These are phyloP conservation scores for Diplodus puntazzo DNA, from an alignment of 2,797 vertebrate species.

Conservation along the genomic window DNA sequence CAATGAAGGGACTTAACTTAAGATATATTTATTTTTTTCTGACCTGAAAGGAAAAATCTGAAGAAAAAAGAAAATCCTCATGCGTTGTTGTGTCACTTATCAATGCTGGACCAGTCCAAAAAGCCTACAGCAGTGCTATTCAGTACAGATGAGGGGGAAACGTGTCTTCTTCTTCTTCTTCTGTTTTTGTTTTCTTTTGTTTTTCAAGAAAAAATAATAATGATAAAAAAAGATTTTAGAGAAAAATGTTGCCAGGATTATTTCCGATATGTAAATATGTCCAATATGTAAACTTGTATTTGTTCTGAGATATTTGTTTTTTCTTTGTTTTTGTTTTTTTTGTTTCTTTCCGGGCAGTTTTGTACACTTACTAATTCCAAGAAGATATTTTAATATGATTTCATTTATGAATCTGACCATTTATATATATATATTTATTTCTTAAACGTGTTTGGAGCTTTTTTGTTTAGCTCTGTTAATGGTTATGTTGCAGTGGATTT, in stretches of 20 bases:
- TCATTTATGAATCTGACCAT: slow-evolving; percentile 94
- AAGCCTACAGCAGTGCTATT: slow-evolving; percentile 83
- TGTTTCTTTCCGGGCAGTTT: slow-evolving; percentile 92
- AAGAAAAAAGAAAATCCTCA: slow-evolving; percentile 58
- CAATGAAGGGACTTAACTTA: slow-evolving; percentile 76
- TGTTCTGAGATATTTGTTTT: slow-evolving; percentile 87
- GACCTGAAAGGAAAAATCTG: slow-evolving; percentile 76
- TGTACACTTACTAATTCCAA: slow-evolving; percentile 96
- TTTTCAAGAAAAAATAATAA: slow-evolving; percentile 64
- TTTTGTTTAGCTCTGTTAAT: slow-evolving; percentile 88
- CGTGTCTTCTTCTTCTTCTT: background rate
- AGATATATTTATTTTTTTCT: slow-evolving; percentile 82
- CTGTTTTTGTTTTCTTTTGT: slow-evolving; percentile 58
- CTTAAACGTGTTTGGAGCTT: slow-evolving; percentile 93
- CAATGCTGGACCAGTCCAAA: slow-evolving; percentile 79
- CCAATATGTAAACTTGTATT: slow-evolving; percentile 96
- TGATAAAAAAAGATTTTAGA: slow-evolving; percentile 86
- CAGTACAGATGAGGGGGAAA: slow-evolving; percentile 80
- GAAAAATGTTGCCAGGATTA: slow-evolving; percentile 90
- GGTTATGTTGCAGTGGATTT: slow-evolving; percentile 89
- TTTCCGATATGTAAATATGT: slow-evolving; percentile 96
- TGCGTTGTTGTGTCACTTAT: slow-evolving; percentile 83
- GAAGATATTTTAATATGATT: slow-evolving; percentile 99
- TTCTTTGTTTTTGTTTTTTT: slow-evolving; percentile 60
- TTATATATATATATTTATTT: slow-evolving; percentile 99